Evolutionary conservation across 2,888 invertebrate species (phyloP).

Genomic region (Entomobrya multifasciata): DNA sequence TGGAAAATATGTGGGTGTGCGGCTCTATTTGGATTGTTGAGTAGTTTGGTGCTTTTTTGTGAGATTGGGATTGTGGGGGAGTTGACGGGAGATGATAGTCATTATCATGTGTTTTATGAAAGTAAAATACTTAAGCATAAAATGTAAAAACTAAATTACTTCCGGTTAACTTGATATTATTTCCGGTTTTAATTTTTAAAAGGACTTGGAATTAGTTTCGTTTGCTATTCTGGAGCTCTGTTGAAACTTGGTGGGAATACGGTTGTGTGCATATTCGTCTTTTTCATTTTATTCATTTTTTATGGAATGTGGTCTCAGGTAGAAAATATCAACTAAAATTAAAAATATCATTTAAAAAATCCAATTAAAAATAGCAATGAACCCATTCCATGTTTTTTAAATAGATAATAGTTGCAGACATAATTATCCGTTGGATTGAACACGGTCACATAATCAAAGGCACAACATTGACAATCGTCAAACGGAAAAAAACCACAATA

Average conservation of each 20-base stretch:
- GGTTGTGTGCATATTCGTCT: background rate
- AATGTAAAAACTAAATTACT: background rate
- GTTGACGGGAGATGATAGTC: slow-evolving; percentile 18
- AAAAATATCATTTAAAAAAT: background rate
- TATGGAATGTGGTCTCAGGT: slow-evolving; percentile 67
- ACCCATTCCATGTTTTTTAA: background rate
- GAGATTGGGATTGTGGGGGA: slow-evolving; percentile 72
- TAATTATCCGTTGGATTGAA: slow-evolving; percentile 48
- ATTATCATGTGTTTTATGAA: slow-evolving; percentile 49
- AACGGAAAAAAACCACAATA: slow-evolving; percentile 14
- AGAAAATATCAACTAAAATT: background rate
- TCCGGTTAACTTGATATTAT: too few species aligned
- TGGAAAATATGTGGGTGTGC: slow-evolving; percentile 62
- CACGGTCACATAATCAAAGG: slow-evolving; percentile 45
- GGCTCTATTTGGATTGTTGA: slow-evolving; percentile 47
- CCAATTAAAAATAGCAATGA: too few species aligned
- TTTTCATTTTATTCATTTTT: slow-evolving; percentile 27
- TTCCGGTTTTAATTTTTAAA: background rate
- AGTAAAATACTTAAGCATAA: slow-evolving; percentile 7
- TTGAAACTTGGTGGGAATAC: slow-evolving; percentile 34
- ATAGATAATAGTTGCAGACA: slow-evolving; percentile 21
- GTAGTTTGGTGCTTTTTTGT: slow-evolving; percentile 56
- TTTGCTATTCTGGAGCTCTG: slow-evolving; percentile 68
- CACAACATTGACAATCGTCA: background rate
- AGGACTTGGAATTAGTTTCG: slow-evolving; percentile 69